phyloP scores from a whole-genome alignment of 1,140 invertebrate genomes.

The Pseudobourletiella spinata region DNA sequence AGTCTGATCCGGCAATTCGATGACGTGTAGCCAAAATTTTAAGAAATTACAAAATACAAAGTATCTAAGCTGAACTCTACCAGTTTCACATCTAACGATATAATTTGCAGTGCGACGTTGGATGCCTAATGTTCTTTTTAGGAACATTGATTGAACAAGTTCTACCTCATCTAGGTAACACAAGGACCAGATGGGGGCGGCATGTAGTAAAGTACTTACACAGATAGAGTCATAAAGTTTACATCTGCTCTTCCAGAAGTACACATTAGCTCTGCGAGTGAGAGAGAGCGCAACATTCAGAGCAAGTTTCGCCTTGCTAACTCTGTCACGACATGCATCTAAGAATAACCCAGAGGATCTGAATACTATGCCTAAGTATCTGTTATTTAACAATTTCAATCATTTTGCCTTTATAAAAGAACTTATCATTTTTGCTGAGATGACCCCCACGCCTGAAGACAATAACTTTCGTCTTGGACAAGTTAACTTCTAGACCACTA shows the following conservation, averaged over 20 bases:
- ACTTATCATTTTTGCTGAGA: neutral
- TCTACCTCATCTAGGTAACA: too few species aligned
- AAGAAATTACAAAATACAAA: neutral
- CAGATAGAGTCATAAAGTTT: neutral
- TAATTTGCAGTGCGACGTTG: neutral
- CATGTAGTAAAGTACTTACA: neutral
- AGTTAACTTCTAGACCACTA: neutral
- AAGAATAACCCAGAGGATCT: neutral
- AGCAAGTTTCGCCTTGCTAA: neutral
- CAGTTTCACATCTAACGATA: neutral
- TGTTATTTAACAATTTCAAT: conserved; percentile 9
- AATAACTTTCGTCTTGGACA: neutral
- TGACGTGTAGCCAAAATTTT: neutral
- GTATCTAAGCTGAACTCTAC: neutral
- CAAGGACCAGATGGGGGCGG: neutral
- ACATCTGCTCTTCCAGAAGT: neutral
- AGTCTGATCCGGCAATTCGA: neutral
- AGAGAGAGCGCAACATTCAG: neutral
- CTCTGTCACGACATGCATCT: neutral
- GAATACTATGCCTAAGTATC: conserved; percentile 11
- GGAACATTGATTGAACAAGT: neutral
- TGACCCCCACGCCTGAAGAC: conserved; percentile 3
- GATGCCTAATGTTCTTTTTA: neutral
- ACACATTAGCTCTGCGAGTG: neutral
- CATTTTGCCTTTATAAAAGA: neutral